Evolutionary conservation across 2,797 vertebrate species (phyloP).

Genomic region (Mormyrops boulengeri): DNA sequence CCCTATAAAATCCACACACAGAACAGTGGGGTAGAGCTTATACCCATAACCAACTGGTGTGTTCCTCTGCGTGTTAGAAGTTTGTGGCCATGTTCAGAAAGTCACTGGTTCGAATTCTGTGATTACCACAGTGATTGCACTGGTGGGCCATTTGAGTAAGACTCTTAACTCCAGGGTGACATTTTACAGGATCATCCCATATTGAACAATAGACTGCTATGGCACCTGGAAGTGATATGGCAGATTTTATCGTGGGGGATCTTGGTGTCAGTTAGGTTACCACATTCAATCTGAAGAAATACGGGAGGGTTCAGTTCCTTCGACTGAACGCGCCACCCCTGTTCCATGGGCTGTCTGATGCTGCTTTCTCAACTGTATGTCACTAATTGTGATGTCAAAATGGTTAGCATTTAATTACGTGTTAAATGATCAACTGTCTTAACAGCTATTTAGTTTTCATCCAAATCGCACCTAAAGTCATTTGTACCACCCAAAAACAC

Average conservation of each 20-base stretch:
- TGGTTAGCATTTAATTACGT: background rate
- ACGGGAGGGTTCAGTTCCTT: background rate
- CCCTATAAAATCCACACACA: too few species aligned
- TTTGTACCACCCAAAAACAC: background rate
- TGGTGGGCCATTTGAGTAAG: background rate
- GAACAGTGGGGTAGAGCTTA: background rate
- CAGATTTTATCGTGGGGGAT: background rate
- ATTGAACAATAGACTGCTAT: background rate
- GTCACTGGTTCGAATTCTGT: background rate
- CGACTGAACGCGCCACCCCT: background rate
- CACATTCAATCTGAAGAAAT: background rate
- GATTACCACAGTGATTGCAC: background rate
- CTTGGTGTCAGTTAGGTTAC: background rate
- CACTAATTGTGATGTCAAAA: background rate
- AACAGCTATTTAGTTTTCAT: background rate
- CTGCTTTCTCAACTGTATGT: background rate
- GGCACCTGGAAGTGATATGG: background rate
- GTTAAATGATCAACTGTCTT: background rate
- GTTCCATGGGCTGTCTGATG: background rate
- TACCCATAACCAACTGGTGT: background rate
- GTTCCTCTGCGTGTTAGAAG: background rate
- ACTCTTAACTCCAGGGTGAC: background rate
- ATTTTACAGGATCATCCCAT: background rate
- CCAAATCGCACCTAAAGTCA: background rate
- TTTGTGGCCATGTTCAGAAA: background rate